Evolutionary conservation across 1,140 invertebrate species (phyloP), one percentile per base, ranked within the genome.

Genomic region (Lysiphlebus fabarum): DNA sequence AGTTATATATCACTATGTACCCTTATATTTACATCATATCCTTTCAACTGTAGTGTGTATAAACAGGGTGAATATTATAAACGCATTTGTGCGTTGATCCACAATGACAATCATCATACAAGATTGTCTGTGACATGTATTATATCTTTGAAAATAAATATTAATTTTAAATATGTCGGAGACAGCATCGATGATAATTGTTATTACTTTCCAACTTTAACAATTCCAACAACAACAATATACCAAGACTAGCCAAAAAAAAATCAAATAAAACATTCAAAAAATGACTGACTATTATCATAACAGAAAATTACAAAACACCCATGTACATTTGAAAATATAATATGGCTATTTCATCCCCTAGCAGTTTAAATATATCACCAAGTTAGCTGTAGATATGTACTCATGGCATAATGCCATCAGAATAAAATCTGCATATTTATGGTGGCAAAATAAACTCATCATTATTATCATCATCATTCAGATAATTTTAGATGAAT

Each of bases 41-140:
- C 47, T 58, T 42, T 38, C 44, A 12, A 58, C 61, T 58, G 57
- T 53, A 26, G 17, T 26, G 17, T 63, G 59, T 62, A 57, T 63
- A 61, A 54, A 49, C 58, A 53, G 71, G 69, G 69, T 72, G 70
- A 74, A 74, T 74, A 74, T 72, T 72, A 72, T 73, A 73, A 72
- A 72, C 70, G 69, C 69, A 68, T 65, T 70, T 67, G 61, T 60
- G 62, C 47, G 61, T 42, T 64, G 8, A 45, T 9, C 38, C 34
- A 53, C 42, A 59, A 45, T 43, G 41, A 26, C 51, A 17, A 4
- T 26, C 17, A 26, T 4, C 2, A 26, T 26, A 45, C 40, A 38
- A 54, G 36, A 40, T 54, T 56, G 53, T 60, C 47, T 40, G 34
- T 53, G 26, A 43, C 53, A 55, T n/a, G n/a, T n/a, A n/a, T n/a